Conservation (phyloP, 2,888 invertebrate species). For the Oscheius onirici region DNA sequence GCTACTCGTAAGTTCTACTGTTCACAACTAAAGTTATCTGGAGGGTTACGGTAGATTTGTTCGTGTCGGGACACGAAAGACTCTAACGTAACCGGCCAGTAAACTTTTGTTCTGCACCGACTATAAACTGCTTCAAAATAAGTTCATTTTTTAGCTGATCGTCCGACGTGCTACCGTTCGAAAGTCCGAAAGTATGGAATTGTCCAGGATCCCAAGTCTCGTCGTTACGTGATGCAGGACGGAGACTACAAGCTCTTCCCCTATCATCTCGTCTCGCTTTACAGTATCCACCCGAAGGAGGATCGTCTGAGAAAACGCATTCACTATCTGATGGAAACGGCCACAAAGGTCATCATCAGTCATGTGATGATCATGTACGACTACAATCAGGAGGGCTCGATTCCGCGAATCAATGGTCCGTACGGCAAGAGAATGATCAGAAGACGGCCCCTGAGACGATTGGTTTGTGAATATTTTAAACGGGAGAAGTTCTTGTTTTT, state of each 20-base stretch:
- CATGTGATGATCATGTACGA: slow-evolving; percentile 57
- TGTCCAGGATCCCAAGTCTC: slow-evolving; percentile 37
- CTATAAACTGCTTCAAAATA: too few relatives aligned
- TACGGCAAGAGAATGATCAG: slow-evolving; percentile 44
- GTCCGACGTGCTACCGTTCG: slow-evolving; percentile 53
- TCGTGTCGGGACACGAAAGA: too few relatives aligned
- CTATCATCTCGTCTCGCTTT: slow-evolving; percentile 49
- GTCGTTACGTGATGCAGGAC: slow-evolving; percentile 39
- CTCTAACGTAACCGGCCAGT: too few relatives aligned
- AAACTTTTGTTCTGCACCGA: too few relatives aligned
- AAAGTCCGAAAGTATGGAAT: slow-evolving; percentile 52
- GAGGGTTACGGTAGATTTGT: too few relatives aligned
- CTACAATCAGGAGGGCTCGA: slow-evolving; percentile 51
- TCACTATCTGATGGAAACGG: slow-evolving; percentile 59
- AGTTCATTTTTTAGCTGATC: slow-evolving; percentile 33
- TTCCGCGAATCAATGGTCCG: slow-evolving; percentile 52
- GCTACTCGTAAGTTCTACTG: slow-evolving; percentile 43
- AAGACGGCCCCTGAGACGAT: slow-evolving; percentile 16
- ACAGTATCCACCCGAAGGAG: slow-evolving; percentile 51
- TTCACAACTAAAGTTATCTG: too few relatives aligned
- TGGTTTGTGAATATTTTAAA: background rate
- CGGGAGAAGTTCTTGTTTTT: background rate
- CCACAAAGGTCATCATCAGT: slow-evolving; percentile 48
- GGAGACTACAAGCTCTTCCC: slow-evolving; percentile 51
- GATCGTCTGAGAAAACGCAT: slow-evolving; percentile 54